Conservation (phyloP, 1,140 invertebrate genomes). For the Lamellibrachia luymesi region DNA sequence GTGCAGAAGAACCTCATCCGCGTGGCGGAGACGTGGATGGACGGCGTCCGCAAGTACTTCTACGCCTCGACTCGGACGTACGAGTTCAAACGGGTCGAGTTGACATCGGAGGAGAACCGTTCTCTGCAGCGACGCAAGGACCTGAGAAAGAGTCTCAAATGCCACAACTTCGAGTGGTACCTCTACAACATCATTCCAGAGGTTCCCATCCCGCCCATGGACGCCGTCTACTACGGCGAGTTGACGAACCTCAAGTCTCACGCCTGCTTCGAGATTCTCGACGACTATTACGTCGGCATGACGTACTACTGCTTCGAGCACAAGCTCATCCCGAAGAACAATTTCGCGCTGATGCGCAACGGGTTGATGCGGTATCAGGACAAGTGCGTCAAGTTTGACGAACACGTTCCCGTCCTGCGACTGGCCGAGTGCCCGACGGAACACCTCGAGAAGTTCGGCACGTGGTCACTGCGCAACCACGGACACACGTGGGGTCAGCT, state of each 20-base stretch:
- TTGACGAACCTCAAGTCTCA: constrained; percentile 25
- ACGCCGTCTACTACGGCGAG: constrained; percentile 30
- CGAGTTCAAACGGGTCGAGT: constrained; percentile 22
- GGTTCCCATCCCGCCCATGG: constrained; percentile 27
- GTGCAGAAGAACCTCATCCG: constrained; percentile 58
- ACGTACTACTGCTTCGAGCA: constrained; percentile 29
- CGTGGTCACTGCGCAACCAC: constrained; percentile 16
- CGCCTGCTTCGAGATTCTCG: constrained; percentile 24
- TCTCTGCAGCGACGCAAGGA: constrained; percentile 12
- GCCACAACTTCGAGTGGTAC: constrained; percentile 33
- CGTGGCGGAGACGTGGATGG: constrained; percentile 69
- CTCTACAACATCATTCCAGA: constrained; percentile 33
- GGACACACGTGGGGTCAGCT: constrained; percentile 18
- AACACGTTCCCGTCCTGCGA: constrained; percentile 7
- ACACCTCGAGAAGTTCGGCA: constrained; percentile 21
- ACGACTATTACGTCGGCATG: constrained; percentile 29
- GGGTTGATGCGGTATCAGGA: constrained; percentile 25
- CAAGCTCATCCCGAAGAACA: constrained; percentile 31
- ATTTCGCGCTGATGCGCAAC: constrained; percentile 23
- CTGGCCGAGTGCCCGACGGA: constrained; percentile 21
- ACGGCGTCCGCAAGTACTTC: constrained; percentile 81
- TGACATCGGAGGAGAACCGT: neutral
- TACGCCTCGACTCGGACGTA: constrained; percentile 21
- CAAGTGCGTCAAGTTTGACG: constrained; percentile 24
- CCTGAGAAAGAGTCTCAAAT: constrained; percentile 22